A percentile compares a stretch with the other conserved stretches of the same genome.
Evolutionary conservation across 2,113 vertebrate genomes (phyloP).

Genomic region (Geothlypis trichas): DNA sequence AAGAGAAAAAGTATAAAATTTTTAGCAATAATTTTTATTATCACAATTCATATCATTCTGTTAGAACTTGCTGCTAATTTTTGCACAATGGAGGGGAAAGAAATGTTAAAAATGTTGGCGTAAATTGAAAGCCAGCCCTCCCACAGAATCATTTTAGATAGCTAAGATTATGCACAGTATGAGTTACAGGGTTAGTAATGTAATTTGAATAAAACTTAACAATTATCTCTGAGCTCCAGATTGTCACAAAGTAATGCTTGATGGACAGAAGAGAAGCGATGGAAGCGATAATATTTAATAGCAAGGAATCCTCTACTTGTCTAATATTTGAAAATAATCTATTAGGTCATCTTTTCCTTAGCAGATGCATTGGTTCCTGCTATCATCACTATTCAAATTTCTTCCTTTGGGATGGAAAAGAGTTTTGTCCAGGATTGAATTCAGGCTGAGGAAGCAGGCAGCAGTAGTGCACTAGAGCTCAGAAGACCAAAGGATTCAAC

Average conservation of each 20-base stretch:
- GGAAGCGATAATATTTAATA: constrained; percentile 22
- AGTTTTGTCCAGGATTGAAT: not conserved
- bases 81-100: not conserved
- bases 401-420: not conserved
- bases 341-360: not conserved
- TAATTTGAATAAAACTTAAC: constrained; percentile 5
- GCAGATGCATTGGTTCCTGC: not conserved
- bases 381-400: not conserved
- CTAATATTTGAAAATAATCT: constrained; percentile 47
- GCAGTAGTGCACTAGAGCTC: fast-evolving
- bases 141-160: constrained; percentile 27
- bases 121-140: constrained; percentile 17
- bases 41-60: not conserved
- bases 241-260: not conserved
- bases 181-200: constrained; percentile 6
- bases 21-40: not conserved
- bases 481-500: not conserved
- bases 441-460: not conserved
- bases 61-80: not conserved
- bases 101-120: not conserved
- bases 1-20: not conserved
- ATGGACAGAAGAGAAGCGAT: constrained; percentile 1
- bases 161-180: not conserved
- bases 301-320: not conserved
- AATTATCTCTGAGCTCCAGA: not conserved